A percentile compares a stretch with the other conserved stretches of the same genome.
These are phyloP conservation scores for Botia almorhae DNA, from an alignment of 2,797 vertebrate species.

Conservation along the genomic window DNA sequence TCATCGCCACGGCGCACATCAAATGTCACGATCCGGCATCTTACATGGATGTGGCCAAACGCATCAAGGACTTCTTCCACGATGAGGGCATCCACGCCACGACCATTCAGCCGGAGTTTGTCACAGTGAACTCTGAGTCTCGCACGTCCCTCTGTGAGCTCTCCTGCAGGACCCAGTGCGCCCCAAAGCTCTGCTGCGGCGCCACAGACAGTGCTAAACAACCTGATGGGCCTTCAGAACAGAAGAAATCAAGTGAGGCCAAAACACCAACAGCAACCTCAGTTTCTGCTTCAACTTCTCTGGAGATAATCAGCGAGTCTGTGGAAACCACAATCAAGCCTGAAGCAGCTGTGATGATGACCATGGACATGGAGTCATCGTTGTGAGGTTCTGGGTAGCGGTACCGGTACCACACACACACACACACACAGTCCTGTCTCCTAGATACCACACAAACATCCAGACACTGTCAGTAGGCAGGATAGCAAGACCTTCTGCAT, in stretches of 20 bases:
- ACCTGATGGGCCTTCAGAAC: conserved; percentile 46
- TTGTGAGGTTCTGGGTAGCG: conserved; percentile 76
- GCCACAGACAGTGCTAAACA: conserved; percentile 71
- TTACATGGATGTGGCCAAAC: conserved; percentile 97
- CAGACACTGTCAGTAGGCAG: conserved; percentile 63
- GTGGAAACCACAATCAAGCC: conserved; percentile 74
- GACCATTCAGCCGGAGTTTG: conserved; percentile 97
- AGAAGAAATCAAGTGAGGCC: conserved; percentile 64
- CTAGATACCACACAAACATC: conserved; percentile 60
- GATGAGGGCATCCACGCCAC: conserved; percentile 97
- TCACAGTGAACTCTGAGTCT: conserved; percentile 87
- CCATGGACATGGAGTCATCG: conserved; percentile 88
- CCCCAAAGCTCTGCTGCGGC: conserved; percentile 93
- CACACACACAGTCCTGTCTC: conserved; percentile 39
- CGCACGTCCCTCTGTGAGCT: conserved; percentile 89
- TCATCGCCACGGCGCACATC: conserved; percentile 98
- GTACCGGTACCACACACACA: conserved; percentile 12
- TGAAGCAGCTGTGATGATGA: conserved; percentile 72
- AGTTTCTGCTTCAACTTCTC: conserved; percentile 69
- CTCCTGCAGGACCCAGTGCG: conserved; percentile 95
- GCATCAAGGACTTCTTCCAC: conserved; percentile 96
- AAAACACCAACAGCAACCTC: conserved; percentile 64
- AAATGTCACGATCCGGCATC: conserved; percentile 94
- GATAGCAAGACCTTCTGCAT: conserved; percentile 64
- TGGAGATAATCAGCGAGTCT: conserved; percentile 85